Conservation (phyloP, 2,113 vertebrate genomes). For the Zosterops lateralis region DNA sequence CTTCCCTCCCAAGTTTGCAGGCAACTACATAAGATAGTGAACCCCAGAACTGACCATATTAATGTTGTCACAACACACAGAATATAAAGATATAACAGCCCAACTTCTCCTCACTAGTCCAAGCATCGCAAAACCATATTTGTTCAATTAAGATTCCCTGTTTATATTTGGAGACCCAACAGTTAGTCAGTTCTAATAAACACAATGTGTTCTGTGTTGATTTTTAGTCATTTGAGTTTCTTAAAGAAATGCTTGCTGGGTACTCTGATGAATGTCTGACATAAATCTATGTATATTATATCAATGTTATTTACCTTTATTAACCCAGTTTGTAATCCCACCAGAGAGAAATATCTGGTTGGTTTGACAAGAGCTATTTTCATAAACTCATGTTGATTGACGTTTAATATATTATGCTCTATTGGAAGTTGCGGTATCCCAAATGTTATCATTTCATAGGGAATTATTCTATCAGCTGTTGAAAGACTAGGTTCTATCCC, state of each 20-base stretch:
- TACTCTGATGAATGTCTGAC: background rate
- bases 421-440: background rate
- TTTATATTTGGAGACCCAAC: conserved; percentile 28
- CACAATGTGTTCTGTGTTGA: conserved; percentile 20
- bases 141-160: background rate
- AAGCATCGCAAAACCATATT: background rate
- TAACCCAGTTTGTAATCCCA: conserved; percentile 28
- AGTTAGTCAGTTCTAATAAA: conserved; percentile 35
- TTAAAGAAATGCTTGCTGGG: background rate
- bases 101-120: background rate
- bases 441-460: conserved; percentile 16
- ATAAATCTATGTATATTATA: conserved; percentile 16
- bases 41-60: background rate
- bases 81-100: background rate
- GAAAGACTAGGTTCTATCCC: background rate
- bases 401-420: conserved; percentile 34
- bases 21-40: background rate
- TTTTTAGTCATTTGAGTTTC: conserved; percentile 5
- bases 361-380: conserved; percentile 50
- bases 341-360: conserved; percentile 45
- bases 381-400: conserved; percentile 43
- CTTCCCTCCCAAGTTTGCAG: background rate
- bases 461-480: conserved; percentile 37
- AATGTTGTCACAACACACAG: background rate
- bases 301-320: conserved; percentile 20